phyloP scores from a whole-genome alignment of 2,113 vertebrate species.

The Taxidea taxus region DNA sequence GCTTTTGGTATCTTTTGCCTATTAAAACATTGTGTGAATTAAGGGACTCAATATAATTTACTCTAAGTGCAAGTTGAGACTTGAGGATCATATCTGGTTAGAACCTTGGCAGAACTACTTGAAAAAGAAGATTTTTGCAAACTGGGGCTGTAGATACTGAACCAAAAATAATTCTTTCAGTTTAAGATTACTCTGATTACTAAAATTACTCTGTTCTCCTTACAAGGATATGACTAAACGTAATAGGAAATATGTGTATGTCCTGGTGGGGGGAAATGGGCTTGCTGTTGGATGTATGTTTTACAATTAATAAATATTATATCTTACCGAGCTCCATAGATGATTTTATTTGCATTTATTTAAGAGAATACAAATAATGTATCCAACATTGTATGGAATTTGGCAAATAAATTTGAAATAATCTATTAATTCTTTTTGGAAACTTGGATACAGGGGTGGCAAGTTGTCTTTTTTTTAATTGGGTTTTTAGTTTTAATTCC shows the following conservation, averaged over 20 bases:
- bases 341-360: constrained; percentile 43
- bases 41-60: constrained; percentile 5
- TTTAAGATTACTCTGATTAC: background rate
- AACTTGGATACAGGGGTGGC: background rate
- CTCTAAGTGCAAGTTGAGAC: background rate
- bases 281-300: constrained; percentile 41
- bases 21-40: constrained; percentile 12
- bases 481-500: background rate
- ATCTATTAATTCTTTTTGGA: background rate
- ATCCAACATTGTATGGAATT: background rate
- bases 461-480: background rate
- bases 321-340: constrained; percentile 34
- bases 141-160: background rate
- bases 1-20: background rate
- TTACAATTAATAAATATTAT: constrained; percentile 62
- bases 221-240: background rate
- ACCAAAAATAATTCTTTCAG: constrained; percentile 17
- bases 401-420: constrained; percentile 38
- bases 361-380: background rate
- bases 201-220: background rate
- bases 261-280: background rate
- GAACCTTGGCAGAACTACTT: background rate
- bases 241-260: constrained; percentile 21
- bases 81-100: constrained; percentile 23
- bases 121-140: constrained; percentile 34